Conservation (phyloP, 2,888 invertebrate genomes). For the Merodon equestris region DNA sequence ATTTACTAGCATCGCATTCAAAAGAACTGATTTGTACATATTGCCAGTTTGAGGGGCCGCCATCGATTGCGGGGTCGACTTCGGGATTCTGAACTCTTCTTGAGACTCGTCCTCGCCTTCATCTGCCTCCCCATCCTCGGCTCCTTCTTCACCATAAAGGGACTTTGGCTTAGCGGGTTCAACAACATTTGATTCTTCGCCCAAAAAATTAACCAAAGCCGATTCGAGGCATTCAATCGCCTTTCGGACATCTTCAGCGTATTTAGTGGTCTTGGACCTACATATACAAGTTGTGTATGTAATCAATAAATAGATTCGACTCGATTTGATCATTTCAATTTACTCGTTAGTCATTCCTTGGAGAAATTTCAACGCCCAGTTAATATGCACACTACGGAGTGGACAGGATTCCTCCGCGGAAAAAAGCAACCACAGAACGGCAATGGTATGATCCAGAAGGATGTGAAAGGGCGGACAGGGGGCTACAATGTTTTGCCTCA, state of each 20-base stretch:
- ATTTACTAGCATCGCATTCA: too few relatives aligned
- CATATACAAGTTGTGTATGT: neutral
- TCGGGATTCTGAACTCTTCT: too few relatives aligned
- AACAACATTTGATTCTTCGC: neutral
- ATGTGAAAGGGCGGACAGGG: conserved; percentile 67
- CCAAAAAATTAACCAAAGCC: conserved; percentile 29
- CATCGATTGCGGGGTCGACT: too few relatives aligned
- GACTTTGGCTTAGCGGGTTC: neutral
- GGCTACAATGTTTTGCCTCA: conserved; percentile 20
- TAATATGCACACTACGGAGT: conserved; percentile 61
- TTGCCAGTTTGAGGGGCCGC: too few relatives aligned
- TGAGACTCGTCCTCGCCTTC: too few relatives aligned
- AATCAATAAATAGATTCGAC: neutral
- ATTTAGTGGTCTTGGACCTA: conserved; percentile 24
- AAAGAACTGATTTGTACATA: too few relatives aligned
- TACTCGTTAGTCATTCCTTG: conserved; percentile 64
- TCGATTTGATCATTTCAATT: neutral
- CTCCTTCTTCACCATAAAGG: too few relatives aligned
- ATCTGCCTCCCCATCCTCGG: too few relatives aligned
- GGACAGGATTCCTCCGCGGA: conserved; percentile 25
- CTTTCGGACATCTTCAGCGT: conserved; percentile 26
- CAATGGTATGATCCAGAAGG: conserved; percentile 69
- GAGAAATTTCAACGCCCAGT: conserved; percentile 70
- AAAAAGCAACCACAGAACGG: conserved; percentile 69
- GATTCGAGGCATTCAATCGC: conserved; percentile 25